These are phyloP conservation scores for Chrysodeixis includens DNA, from an alignment of 2,888 invertebrate genomes.

Conservation along the genomic window DNA sequence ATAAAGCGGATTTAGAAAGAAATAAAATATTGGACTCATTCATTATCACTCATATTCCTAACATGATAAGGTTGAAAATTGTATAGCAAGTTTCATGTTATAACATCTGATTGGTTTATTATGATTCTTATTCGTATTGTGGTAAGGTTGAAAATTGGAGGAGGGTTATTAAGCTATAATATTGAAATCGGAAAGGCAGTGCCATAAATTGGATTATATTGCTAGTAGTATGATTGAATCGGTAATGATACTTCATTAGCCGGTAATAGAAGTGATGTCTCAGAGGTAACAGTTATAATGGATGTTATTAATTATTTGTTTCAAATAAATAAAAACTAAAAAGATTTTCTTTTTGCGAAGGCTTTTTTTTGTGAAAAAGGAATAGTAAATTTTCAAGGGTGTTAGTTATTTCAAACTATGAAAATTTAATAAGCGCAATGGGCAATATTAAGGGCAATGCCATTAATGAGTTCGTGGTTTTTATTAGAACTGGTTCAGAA, in stretches of 20 bases:
- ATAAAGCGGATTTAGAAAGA: constrained; percentile 51
- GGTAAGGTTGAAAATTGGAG: constrained; percentile 20
- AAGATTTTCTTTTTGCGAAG: too few relatives aligned
- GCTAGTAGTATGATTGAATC: constrained; percentile 52
- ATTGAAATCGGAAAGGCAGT: constrained; percentile 48
- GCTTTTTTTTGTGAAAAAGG: too few relatives aligned
- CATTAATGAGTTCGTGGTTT: too few relatives aligned
- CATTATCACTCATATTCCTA: not conserved
- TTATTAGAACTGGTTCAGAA: too few relatives aligned
- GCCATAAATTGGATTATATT: constrained; percentile 51
- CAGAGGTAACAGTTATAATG: constrained; percentile 25
- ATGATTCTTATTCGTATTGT: not conserved
- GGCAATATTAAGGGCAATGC: too few relatives aligned
- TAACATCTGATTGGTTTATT: constrained; percentile 5
- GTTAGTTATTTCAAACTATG: too few relatives aligned
- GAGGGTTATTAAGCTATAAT: constrained; percentile 13
- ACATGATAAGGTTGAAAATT: constrained; percentile 18
- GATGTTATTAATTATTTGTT: constrained; percentile 8
- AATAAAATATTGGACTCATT: constrained; percentile 15
- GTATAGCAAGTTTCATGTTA: not conserved
- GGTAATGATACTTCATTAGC: constrained; percentile 50
- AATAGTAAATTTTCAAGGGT: too few relatives aligned
- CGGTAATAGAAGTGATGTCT: constrained; percentile 40
- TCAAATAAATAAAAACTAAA: not conserved
- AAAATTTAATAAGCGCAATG: too few relatives aligned